These are phyloP conservation scores for Rynchops niger DNA, from an alignment of 2,113 vertebrate species.

Conservation along the genomic window DNA sequence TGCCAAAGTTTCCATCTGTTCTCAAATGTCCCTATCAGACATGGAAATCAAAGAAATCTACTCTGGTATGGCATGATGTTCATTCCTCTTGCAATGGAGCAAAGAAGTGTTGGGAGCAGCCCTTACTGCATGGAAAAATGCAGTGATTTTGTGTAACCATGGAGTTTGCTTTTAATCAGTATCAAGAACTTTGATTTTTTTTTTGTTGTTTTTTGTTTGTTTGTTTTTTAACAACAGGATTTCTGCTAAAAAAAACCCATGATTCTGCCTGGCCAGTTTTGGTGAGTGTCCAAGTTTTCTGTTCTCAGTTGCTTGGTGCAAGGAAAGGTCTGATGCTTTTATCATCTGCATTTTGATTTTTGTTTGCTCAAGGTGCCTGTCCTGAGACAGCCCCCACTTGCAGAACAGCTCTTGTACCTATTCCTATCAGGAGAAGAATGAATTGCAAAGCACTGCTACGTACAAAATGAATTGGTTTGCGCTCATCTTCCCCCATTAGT, in stretches of 20 bases:
- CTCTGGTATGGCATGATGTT: accelerated
- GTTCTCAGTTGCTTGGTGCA: not conserved
- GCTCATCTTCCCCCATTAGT: not conserved
- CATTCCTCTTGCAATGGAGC: not conserved
- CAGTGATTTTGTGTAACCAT: not conserved
- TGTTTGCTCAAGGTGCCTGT: not conserved
- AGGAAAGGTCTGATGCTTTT: not conserved
- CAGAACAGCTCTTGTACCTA: not conserved
- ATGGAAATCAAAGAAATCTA: not conserved
- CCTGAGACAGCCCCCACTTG: not conserved
- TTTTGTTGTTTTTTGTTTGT: not conserved
- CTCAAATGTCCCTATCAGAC: not conserved
- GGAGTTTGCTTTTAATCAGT: not conserved
- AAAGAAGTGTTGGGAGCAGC: not conserved
- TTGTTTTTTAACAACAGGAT: not conserved
- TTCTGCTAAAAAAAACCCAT: not conserved
- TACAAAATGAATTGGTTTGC: not conserved
- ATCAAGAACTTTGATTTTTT: not conserved
- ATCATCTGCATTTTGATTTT: not conserved
- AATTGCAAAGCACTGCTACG: not conserved
- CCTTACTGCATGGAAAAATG: not conserved
- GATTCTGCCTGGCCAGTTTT: not conserved
- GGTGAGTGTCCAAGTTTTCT: not conserved
- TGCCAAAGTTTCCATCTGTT: not conserved
- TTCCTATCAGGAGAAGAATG: not conserved